Conservation (phyloP, 1,140 invertebrate species). For the Rhyacophila brunnea region DNA sequence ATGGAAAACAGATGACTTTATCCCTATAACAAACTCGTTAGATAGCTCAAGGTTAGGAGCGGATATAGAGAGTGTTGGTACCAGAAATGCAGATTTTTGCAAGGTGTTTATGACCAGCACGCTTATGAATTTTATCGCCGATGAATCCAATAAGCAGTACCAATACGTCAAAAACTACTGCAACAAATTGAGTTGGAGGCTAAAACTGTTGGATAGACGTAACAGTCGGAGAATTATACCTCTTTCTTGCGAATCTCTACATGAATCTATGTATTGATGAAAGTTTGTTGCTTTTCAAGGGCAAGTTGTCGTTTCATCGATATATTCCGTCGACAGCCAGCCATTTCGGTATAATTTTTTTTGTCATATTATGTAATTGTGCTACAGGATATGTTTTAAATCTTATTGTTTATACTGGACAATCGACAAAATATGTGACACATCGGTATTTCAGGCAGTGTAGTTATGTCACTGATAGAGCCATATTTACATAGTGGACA, state of each 20-base stretch:
- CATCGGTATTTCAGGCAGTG: constrained; percentile 35
- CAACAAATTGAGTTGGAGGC: too few relatives aligned
- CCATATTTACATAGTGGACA: constrained; percentile 35
- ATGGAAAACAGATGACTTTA: neutral
- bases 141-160: constrained; percentile 1
- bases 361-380: constrained; percentile 35
- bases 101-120: neutral
- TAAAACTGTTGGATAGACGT: neutral
- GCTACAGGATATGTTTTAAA: too few relatives aligned
- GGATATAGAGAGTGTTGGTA: neutral
- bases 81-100: neutral
- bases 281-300: constrained; percentile 37
- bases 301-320: constrained; percentile 36
- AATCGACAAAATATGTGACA: constrained; percentile 23
- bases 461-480: constrained; percentile 36
- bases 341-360: constrained; percentile 37
- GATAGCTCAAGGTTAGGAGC: too few relatives aligned
- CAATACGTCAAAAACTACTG: too few relatives aligned
- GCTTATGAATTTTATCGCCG: neutral
- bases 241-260: constrained; percentile 7
- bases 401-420: constrained; percentile 40
- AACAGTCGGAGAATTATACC: constrained; percentile 1
- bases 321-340: constrained; percentile 37
- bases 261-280: constrained; percentile 34
- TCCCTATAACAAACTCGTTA: neutral